Conservation (phyloP, 53 echinoderm and acorn worm species). For the Patiria pectinifera region DNA sequence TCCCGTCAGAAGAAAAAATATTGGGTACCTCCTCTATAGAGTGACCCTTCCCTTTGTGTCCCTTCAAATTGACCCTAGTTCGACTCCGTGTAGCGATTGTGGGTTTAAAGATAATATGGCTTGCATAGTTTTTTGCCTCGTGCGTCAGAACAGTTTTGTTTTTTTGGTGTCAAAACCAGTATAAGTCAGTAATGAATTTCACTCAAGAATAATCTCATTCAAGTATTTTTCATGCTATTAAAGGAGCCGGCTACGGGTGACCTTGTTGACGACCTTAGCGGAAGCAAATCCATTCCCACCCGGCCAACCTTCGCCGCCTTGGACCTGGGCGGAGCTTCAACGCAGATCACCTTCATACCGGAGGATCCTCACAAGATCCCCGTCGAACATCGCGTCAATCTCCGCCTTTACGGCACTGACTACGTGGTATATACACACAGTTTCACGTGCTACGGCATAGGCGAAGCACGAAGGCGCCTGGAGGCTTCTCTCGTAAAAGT, state of each 20-base stretch:
- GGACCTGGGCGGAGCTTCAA: conserved; percentile 77
- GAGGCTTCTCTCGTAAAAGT: conserved; percentile 67
- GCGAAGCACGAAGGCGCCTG: conserved; percentile 60
- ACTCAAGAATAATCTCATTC: not conserved
- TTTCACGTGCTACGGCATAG: conserved; percentile 64
- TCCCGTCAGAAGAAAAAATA: not conserved
- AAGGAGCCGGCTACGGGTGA: conserved; percentile 37
- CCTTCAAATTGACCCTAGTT: no score
- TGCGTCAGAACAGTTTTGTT: not conserved
- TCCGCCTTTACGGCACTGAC: conserved; percentile 70
- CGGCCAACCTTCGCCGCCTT: conserved; percentile 63
- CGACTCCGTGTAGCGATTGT: no score
- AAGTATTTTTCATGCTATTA: not conserved
- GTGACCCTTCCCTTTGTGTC: no score
- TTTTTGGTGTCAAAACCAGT: not conserved
- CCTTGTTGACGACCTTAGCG: not conserved
- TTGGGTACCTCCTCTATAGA: not conserved
- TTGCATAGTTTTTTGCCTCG: not conserved
- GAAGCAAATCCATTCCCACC: not conserved
- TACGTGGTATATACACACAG: conserved; percentile 73
- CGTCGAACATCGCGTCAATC: conserved; percentile 21
- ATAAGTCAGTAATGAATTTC: not conserved
- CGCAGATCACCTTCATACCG: conserved; percentile 73
- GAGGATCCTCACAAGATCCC: conserved; percentile 60
- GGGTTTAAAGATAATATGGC: no score